Evolutionary conservation across 2,113 vertebrate genomes (phyloP), one percentile per base, ranked within the genome.

Genomic region (Gracilinanus agilis): DNA sequence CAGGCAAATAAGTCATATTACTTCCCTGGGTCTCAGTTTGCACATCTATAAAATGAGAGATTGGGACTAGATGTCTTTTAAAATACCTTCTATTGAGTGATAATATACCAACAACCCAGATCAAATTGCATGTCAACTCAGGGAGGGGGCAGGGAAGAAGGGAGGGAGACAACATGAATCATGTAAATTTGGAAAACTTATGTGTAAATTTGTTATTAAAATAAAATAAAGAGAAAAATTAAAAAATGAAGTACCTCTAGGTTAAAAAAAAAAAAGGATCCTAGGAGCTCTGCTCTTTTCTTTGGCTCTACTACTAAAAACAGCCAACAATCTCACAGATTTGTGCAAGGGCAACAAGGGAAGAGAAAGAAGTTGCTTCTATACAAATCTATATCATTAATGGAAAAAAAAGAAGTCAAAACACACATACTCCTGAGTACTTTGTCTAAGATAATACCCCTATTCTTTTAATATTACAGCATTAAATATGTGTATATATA

Each of bases 341-440:
- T 21, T 19, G 23, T 92, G 88, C n/a, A 93, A 83, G 91, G 34
- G 44, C 7, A 1, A 40, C 16, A 90, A 95, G 97, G 83, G 90
- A 91, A 56, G 93, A 96, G 92, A 92, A 83, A 44, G 1, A 94
- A 91, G 53, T 13, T 0, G 2, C 29, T 49, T 93, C 93, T 90
- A 83, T 55, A 54, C 58, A 92, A 53, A 67, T 6, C 83, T 54
- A 90, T 96, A 92, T 91, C 67, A 93, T 92, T 88, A 53, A 53
- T 91, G 90, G 94, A 83, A 44, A 94, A n/a, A 93, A 95, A 96
- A 44, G 25, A 93, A 96, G 94, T 34, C 29, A 88, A 96, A 34
- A 12, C 58, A 67, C 40, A 19, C 7, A 9, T 19, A 1, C n/a
- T 40, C n/a, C 5, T 83, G n/a, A 40, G 67, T 40, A n/a, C 40